Percentiles rank a stretch among this genome's conserved stretches.
Conservation (phyloP, 2,113 vertebrate species). For the Engystomops pustulosus region DNA sequence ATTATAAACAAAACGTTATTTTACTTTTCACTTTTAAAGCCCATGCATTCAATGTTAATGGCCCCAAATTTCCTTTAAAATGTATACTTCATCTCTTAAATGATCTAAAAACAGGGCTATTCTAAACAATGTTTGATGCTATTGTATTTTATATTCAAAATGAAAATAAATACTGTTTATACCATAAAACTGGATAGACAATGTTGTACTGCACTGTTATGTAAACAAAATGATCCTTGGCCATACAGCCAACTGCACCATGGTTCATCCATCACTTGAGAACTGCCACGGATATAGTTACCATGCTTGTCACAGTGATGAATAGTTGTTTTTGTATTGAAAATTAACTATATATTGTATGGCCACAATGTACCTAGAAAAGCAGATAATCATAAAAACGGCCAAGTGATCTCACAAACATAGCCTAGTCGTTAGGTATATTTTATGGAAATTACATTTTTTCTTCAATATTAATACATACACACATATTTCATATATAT, state of each 20-base stretch:
- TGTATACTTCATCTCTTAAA: too few species aligned
- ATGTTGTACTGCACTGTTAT: neutral
- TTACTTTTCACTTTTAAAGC: too few species aligned
- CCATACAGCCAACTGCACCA: neutral
- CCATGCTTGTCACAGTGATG: neutral
- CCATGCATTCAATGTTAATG: too few species aligned
- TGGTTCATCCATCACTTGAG: neutral
- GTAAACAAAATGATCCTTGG: constrained; percentile 1
- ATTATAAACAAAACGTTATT: too few species aligned
- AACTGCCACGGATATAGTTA: neutral
- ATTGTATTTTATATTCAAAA: neutral
- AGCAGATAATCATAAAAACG: neutral
- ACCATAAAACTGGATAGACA: neutral
- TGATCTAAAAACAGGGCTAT: neutral
- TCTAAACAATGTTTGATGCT: neutral
- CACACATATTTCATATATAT: too few species aligned
- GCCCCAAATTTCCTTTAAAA: too few species aligned
- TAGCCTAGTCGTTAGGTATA: neutral
- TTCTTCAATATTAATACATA: neutral
- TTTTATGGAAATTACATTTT: neutral
- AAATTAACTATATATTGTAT: constrained; percentile 16
- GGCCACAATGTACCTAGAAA: neutral
- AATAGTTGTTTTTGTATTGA: constrained; percentile 18
- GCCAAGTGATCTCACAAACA: neutral
- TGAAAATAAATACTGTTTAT: neutral